phyloP scores from a whole-genome alignment of 1,140 invertebrate genomes.

The Brachionus koreanus region DNA sequence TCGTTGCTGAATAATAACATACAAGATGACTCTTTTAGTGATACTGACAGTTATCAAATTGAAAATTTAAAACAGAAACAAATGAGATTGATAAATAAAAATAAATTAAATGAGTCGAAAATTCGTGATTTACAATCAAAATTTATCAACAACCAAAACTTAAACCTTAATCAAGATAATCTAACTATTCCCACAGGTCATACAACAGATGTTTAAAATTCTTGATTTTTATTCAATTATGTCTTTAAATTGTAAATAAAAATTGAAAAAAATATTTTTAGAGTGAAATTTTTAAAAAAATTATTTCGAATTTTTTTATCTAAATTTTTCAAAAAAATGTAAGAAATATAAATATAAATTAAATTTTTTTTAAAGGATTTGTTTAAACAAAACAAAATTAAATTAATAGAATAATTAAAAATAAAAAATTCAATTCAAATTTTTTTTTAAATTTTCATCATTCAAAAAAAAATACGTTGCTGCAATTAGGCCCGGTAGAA shows the following conservation, averaged over 20 bases:
- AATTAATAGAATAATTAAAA: too few species aligned
- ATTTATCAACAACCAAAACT: not conserved
- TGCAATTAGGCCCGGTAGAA: too few species aligned
- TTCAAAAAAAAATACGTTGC: too few species aligned
- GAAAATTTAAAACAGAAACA: constrained; percentile 28
- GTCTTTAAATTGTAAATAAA: not conserved
- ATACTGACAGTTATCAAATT: not conserved
- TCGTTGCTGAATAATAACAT: not conserved
- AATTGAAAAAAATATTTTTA: not conserved
- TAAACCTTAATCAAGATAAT: not conserved
- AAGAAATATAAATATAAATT: too few species aligned
- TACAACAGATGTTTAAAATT: not conserved
- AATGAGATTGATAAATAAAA: not conserved
- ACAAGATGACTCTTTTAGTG: not conserved
- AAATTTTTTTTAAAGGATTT: too few species aligned
- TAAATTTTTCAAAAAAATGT: not conserved
- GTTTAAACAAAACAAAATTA: too few species aligned
- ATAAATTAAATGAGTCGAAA: not conserved
- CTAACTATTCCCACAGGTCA: not conserved
- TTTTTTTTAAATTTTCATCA: too few species aligned
- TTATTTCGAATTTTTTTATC: too few species aligned
- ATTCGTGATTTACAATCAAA: not conserved
- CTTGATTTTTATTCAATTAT: not conserved
- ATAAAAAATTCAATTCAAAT: too few species aligned
- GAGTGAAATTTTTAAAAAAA: too few species aligned